Evolutionary conservation across 2,797 vertebrate genomes (phyloP).

Genomic region (Chiroxiphia lanceolata): DNA sequence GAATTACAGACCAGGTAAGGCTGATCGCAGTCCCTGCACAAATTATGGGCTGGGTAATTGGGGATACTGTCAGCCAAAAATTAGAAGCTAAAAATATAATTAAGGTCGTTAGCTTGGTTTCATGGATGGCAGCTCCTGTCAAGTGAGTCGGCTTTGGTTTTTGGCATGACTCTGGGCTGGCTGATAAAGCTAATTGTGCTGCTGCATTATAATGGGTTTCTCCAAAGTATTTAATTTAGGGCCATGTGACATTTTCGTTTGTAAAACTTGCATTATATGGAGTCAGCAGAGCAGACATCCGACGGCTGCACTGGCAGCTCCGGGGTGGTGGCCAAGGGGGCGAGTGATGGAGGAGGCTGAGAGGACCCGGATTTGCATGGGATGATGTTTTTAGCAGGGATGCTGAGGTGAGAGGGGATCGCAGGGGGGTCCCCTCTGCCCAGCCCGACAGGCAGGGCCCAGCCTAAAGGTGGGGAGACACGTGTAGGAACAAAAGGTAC

Average conservation of each 20-base stretch:
- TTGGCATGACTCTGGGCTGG: slow-evolving; percentile 57
- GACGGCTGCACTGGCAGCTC: background rate
- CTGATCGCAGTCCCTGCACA: background rate
- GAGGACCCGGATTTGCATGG: background rate
- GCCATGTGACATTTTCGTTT: slow-evolving; percentile 42
- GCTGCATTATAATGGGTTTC: slow-evolving; percentile 33
- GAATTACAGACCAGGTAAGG: slow-evolving; percentile 44
- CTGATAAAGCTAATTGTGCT: slow-evolving; percentile 52
- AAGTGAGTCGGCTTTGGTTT: slow-evolving; percentile 37
- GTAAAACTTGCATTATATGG: background rate
- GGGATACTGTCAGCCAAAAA: slow-evolving; percentile 51
- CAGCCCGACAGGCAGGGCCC: background rate
- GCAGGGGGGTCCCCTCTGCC: background rate
- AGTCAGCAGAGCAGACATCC: slow-evolving; percentile 40
- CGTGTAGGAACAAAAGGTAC: rapidly evolving
- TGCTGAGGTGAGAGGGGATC: background rate
- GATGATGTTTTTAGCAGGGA: background rate
- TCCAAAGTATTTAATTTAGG: slow-evolving; percentile 29
- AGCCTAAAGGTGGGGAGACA: background rate
- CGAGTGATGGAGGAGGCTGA: background rate
- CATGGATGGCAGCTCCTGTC: slow-evolving; percentile 58
- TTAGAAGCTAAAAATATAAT: slow-evolving; percentile 62
- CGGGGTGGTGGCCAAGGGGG: background rate
- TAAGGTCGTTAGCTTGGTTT: slow-evolving; percentile 53
- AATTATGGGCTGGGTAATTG: slow-evolving; percentile 50